Base-by-base conservation (phyloP, 2,888 invertebrate genomes). In the Euplexia lucipara region DNA sequence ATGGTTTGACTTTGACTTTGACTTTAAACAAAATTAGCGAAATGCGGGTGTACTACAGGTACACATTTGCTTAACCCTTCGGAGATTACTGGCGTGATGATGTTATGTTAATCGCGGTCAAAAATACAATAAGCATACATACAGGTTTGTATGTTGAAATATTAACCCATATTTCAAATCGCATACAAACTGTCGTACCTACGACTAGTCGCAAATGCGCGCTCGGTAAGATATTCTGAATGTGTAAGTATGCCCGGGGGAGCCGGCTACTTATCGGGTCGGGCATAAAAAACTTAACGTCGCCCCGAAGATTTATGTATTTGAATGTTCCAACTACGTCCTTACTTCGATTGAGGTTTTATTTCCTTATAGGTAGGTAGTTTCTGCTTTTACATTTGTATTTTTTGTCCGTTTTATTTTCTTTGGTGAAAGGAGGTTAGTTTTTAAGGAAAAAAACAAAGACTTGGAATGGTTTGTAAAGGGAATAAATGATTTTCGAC, bases 251-350 rank as follows among this genome's bases (percentile, higher is more conserved):
- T 63, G 48, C 81, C 72, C 69, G 37, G 14, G 82, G 70, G 81
- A 82, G 59, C 62, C 1, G 45, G 77, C 74, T 82, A 77, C 82
- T 81, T 81, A 81, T 81, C 81, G 74, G 65, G 39, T 30, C 52
- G 66, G 71, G 70, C 77, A 82, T 82, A 81, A 82, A 79, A 82
- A 82, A 82, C 82, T 81, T 81, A 68, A 75, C 75, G 75, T 79
- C 79, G 68, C 68, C 59, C 73, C 49, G 44, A 67, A 82, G 82
- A 82, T 82, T 82, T 82, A 81, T 82, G 80, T 72, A 69, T 78
- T 73, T 68, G 61, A 74, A 76, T 78, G 75, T 78, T 73, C 80
- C 56, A 60, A 72, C 67, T 70, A 68, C 61, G 70, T 65, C 65
- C 65, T 61, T 57, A 69, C 71, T 67, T 37, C 72, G 71, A 79